Base-by-base conservation (phyloP, 2,888 invertebrate species). In the Athalia circularis region DNA sequence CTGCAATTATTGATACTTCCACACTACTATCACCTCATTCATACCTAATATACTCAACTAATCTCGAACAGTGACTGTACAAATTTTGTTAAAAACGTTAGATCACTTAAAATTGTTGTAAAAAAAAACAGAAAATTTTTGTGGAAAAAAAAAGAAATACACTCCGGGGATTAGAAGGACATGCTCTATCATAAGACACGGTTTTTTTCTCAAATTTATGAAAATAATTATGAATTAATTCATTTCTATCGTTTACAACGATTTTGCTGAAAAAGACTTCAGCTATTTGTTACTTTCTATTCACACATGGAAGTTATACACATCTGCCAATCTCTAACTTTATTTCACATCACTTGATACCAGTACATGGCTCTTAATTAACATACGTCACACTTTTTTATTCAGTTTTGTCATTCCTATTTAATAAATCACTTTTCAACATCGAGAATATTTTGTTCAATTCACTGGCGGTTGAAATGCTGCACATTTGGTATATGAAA, bases 51-150 rank as follows among this genome's bases (percentile, higher is more conserved):
- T 6, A 9, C 13, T 59, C 0, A 59, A 29, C 45, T 59, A 72
- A 72, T 72, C 43, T 43, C 57, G 59, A 59, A 72, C 57, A 59
- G 72, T 72, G 13, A 72, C 52, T 47, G 57, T 72, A 54, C 47
- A 54, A 6, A n/a, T 50, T 11, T 57, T 29, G 43, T n/a, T 0
- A 29, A 70, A 11, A 54, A n/a, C 29, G 43, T 43, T 9, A 70
- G 15, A 43, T 52, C 4, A 29, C 29, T 29, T 29, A 29, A 29
- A 29, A 29, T 29, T 29, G 29, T 29, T 29, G 29, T 29, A 29
- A 6, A n/a, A 65, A 43, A 54, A 9, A 65, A 65, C 47, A 13
- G 9, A 11, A 9, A 47, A 48, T 11, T 5, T 15, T 67, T 50
- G 15, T 13, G n/a, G 47, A 11, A 65, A n/a, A n/a, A 65, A 52